Evolutionary conservation across 2,797 vertebrate genomes (phyloP).

Genomic region (Molossus molossus): DNA sequence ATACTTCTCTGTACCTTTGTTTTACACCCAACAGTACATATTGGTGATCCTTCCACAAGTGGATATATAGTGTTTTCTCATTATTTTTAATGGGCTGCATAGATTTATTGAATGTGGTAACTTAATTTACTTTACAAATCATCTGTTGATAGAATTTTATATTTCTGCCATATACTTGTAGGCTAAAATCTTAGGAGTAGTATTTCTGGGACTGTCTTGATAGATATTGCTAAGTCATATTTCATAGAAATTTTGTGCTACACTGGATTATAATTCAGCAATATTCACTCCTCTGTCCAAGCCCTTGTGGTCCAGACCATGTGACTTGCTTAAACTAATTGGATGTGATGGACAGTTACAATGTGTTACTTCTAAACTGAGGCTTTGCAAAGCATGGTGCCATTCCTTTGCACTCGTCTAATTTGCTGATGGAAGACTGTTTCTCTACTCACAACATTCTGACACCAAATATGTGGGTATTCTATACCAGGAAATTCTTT

Average conservation of each 20-base stretch:
- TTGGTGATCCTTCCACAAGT: not conserved
- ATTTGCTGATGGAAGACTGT: not conserved
- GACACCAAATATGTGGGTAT: not conserved
- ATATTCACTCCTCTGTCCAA: not conserved
- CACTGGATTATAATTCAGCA: not conserved
- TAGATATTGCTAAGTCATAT: not conserved
- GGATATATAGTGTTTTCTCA: not conserved
- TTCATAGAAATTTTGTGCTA: not conserved
- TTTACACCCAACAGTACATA: not conserved
- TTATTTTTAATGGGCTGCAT: conserved; percentile 12
- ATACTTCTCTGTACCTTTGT: not conserved
- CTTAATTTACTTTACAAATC: conserved; percentile 26
- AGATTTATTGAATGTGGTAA: not conserved
- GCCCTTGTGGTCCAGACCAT: not conserved
- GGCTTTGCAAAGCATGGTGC: not conserved
- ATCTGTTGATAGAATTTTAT: not conserved
- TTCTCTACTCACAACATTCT: not conserved
- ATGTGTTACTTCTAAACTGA: not conserved
- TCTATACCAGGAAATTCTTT: not conserved
- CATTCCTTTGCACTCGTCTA: not conserved
- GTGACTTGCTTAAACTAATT: not conserved
- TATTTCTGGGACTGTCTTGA: not conserved
- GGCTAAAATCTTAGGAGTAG: not conserved
- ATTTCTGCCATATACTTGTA: not conserved
- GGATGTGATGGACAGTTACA: not conserved